These are phyloP conservation scores for Martes martes DNA, from an alignment of 2,113 vertebrate species.

Conservation along the genomic window DNA sequence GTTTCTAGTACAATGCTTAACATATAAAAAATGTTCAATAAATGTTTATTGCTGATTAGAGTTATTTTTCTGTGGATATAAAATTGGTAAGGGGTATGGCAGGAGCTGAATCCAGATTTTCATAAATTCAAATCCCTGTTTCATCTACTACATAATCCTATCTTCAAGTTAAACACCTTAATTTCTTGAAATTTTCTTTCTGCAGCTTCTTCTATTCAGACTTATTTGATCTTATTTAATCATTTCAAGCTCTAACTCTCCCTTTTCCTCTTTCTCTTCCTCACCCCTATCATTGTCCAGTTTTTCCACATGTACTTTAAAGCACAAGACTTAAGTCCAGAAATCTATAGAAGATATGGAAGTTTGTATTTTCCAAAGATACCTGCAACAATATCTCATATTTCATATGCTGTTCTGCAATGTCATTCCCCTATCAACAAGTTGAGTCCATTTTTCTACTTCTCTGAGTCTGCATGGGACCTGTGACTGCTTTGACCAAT, in stretches of 20 bases:
- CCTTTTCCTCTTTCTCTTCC: background rate
- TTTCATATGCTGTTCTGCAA: background rate
- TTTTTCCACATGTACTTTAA: background rate
- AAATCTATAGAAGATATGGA: background rate
- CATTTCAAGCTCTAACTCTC: background rate
- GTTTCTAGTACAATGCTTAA: conserved; percentile 15
- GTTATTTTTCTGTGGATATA: background rate
- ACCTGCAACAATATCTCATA: background rate
- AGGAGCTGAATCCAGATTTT: background rate
- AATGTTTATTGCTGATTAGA: background rate
- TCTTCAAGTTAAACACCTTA: background rate
- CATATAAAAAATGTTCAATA: background rate
- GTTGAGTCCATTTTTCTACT: background rate
- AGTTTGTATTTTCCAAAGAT: background rate
- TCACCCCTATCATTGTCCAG: background rate
- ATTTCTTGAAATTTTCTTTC: background rate
- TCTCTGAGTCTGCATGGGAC: background rate
- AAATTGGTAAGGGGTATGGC: conserved; percentile 15
- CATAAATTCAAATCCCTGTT: background rate
- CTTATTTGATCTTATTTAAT: background rate
- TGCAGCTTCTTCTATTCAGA: background rate
- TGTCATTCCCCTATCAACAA: background rate
- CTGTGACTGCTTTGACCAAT: conserved; percentile 17
- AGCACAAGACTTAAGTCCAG: background rate
- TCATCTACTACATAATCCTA: background rate